phyloP scores from a whole-genome alignment of 2,888 invertebrate genomes.

The Callimorpha dominula region DNA sequence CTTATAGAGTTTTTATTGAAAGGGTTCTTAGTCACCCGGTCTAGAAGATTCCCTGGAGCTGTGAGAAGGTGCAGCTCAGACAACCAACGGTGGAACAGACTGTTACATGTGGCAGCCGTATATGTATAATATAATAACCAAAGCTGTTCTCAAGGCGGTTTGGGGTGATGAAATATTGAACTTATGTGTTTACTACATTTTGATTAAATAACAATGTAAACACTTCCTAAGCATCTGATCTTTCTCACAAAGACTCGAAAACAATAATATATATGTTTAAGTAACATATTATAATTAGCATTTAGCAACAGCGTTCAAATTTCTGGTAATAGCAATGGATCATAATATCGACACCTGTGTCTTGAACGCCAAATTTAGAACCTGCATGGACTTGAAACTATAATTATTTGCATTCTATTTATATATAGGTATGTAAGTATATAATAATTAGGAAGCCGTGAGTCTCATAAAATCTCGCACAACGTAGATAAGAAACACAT shows the following conservation, averaged over 20 bases:
- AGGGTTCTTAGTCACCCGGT: too few relatives aligned
- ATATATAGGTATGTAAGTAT: not conserved
- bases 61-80: too few relatives aligned
- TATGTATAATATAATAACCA: too few relatives aligned
- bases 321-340: not conserved
- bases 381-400: conserved; percentile 42
- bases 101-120: too few relatives aligned
- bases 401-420: conserved; percentile 36
- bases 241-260: conserved; percentile 33
- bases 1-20: too few relatives aligned
- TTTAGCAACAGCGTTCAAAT: not conserved
- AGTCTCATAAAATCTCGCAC: conserved; percentile 35
- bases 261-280: conserved; percentile 20
- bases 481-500: conserved; percentile 41
- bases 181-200: too few relatives aligned
- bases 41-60: too few relatives aligned
- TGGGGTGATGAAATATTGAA: too few relatives aligned
- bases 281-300: not conserved
- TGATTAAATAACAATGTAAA: too few relatives aligned
- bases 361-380: conserved; percentile 27
- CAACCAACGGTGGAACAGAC: too few relatives aligned
- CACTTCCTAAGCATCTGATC: not conserved
- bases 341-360: conserved; percentile 21
- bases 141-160: too few relatives aligned
- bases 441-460: conserved; percentile 44